phyloP scores from a whole-genome alignment of 2,888 invertebrate species.

The Coenonympha glycerion region DNA sequence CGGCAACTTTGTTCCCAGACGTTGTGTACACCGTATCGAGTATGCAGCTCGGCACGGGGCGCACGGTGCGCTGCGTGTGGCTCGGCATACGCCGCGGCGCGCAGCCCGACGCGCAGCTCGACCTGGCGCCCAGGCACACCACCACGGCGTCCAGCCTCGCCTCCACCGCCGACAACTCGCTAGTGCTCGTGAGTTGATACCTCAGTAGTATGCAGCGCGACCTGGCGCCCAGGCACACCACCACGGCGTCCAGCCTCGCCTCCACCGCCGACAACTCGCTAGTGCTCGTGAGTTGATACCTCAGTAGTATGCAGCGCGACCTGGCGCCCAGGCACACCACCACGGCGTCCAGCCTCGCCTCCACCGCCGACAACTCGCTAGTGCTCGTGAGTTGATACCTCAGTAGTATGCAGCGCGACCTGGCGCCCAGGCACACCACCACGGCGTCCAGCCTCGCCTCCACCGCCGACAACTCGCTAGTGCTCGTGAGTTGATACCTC shows the following conservation, averaged over 20 bases:
- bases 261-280: slow-evolving; percentile 70
- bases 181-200: slow-evolving; percentile 45
- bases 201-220: slow-evolving; percentile 14
- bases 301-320: too few relatives aligned
- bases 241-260: slow-evolving; percentile 64
- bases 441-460: too few relatives aligned
- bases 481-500: too few relatives aligned
- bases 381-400: too few relatives aligned
- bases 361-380: slow-evolving; percentile 67
- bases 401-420: too few relatives aligned
- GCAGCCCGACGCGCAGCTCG: slow-evolving; percentile 29
- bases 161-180: slow-evolving; percentile 68
- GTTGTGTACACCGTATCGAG: slow-evolving; percentile 74
- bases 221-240: slow-evolving; percentile 51
- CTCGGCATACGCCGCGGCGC: slow-evolving; percentile 58
- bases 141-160: slow-evolving; percentile 66
- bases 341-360: slow-evolving; percentile 64
- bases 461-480: too few relatives aligned
- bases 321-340: slow-evolving; percentile 54
- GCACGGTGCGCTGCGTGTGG: slow-evolving; percentile 78
- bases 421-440: too few relatives aligned
- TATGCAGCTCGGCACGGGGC: slow-evolving; percentile 66
- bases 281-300: too few relatives aligned
- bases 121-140: slow-evolving; percentile 51
- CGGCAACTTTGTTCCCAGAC: slow-evolving; percentile 36